Percentiles rank a stretch among this genome's conserved stretches.
These are phyloP conservation scores for Lophius americanus DNA, from an alignment of 2,797 vertebrate genomes.

Conservation along the genomic window DNA sequence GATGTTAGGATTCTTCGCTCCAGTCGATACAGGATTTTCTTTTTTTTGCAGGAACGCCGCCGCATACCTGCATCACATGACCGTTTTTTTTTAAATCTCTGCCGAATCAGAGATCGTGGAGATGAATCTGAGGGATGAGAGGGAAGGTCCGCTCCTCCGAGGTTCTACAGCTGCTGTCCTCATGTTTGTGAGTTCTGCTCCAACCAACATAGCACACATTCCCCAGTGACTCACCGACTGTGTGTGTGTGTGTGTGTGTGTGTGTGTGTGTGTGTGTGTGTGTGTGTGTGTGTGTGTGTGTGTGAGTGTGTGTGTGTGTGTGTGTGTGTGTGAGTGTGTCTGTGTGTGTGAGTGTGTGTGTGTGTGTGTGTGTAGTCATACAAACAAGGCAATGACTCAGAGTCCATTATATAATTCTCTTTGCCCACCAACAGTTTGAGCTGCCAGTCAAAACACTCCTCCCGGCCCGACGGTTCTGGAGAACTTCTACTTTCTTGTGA, in stretches of 20 bases:
- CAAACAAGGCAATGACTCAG: conserved; percentile 63
- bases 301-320: conserved; percentile 14
- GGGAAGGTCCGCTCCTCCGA: conserved; percentile 49
- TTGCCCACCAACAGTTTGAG: conserved; percentile 18
- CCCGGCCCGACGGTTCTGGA: background rate
- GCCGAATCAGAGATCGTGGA: conserved; percentile 14
- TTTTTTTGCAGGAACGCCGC: too few relatives aligned
- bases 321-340: too few relatives aligned
- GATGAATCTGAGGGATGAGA: conserved; percentile 30
- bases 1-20: too few relatives aligned
- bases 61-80: too few relatives aligned
- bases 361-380: conserved; percentile 32
- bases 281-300: conserved; percentile 7
- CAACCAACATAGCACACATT: conserved; percentile 69
- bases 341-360: conserved; percentile 21
- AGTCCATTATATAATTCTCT: conserved; percentile 50
- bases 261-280: conserved; percentile 21
- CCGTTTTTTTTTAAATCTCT: too few relatives aligned
- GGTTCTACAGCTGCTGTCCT: conserved; percentile 68
- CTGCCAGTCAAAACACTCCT: conserved; percentile 40
- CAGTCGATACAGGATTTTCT: too few relatives aligned
- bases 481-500: background rate
- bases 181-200: conserved; percentile 33
- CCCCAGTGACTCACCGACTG: conserved; percentile 73
- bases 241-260: conserved; percentile 19